These are phyloP conservation scores for Macrochelys suwanniensis DNA, from an alignment of 2,797 vertebrate genomes.

Conservation along the genomic window DNA sequence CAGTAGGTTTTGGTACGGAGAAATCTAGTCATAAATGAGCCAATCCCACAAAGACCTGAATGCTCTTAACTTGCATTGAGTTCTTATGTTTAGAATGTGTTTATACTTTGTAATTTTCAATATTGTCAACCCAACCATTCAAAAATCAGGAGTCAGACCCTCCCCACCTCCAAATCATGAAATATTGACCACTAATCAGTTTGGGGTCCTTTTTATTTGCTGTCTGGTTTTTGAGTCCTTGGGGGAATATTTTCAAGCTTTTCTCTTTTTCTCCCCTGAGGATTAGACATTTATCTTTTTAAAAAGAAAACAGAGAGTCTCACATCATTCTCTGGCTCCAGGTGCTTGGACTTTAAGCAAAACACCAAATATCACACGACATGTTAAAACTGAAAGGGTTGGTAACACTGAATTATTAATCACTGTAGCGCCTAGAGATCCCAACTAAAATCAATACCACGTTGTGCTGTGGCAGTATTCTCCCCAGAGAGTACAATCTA, in stretches of 20 bases:
- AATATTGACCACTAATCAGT: not conserved
- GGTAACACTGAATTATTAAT: not conserved
- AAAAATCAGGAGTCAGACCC: not conserved
- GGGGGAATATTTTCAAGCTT: not conserved
- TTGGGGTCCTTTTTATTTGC: not conserved
- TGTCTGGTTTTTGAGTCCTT: not conserved
- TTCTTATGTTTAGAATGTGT: not conserved
- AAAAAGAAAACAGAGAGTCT: not conserved
- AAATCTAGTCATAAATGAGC: not conserved
- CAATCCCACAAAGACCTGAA: not conserved
- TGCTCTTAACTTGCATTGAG: not conserved
- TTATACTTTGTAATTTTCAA: not conserved
- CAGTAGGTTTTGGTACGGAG: not conserved
- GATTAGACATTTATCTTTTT: not conserved
- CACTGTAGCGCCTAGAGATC: not conserved
- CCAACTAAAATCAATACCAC: not conserved
- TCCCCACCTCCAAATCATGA: not conserved
- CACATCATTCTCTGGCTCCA: not conserved
- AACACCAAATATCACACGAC: accelerated
- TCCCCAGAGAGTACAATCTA: not conserved
- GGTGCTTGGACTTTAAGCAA: not conserved
- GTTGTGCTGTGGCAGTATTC: not conserved
- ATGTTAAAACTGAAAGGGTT: too few species aligned
- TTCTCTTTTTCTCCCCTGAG: not conserved
- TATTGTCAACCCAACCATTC: not conserved